A percentile compares a stretch with the other conserved stretches of the same genome.
These are phyloP conservation scores for Apoderus coryli DNA, from an alignment of 2,888 invertebrate species.

Conservation along the genomic window DNA sequence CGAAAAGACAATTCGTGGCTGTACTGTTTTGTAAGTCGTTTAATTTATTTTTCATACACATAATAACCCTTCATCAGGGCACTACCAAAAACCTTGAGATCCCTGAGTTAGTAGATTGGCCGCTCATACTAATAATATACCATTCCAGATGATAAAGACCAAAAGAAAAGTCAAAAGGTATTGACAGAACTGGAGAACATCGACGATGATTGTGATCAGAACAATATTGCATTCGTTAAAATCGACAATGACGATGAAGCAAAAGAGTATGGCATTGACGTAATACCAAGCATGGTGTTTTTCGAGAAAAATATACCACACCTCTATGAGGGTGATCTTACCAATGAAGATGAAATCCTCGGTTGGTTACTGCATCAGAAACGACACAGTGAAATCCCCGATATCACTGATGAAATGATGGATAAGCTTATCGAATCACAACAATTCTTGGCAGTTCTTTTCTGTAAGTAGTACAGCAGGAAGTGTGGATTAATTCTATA, in stretches of 20 bases:
- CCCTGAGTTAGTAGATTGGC: no score
- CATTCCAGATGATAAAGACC: constrained; percentile 72
- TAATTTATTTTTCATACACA: no score
- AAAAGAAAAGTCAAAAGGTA: constrained; percentile 79
- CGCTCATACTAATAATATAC: no score
- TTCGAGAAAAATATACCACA: constrained; percentile 49
- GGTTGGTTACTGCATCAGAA: constrained; percentile 87
- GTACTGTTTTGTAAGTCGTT: constrained; percentile 87
- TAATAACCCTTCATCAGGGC: no score
- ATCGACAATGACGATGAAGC: constrained; percentile 80
- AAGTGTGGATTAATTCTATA: not conserved
- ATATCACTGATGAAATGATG: constrained; percentile 88
- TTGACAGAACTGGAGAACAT: constrained; percentile 77
- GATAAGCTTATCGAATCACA: constrained; percentile 72
- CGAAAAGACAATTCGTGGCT: constrained; percentile 77
- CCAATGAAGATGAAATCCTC: constrained; percentile 78
- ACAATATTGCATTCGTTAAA: constrained; percentile 83
- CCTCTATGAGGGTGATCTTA: constrained; percentile 52
- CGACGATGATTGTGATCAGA: constrained; percentile 85
- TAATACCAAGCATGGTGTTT: constrained; percentile 66
- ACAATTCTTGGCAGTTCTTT: constrained; percentile 74
- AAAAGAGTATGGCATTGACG: constrained; percentile 77
- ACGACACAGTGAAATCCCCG: constrained; percentile 79
- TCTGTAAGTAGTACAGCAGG: constrained; percentile 54
- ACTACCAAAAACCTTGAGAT: no score